Evolutionary conservation across 1,140 invertebrate genomes (phyloP), one percentile per base, ranked within the genome.

Genomic region (Aphaenogaster floridana): DNA sequence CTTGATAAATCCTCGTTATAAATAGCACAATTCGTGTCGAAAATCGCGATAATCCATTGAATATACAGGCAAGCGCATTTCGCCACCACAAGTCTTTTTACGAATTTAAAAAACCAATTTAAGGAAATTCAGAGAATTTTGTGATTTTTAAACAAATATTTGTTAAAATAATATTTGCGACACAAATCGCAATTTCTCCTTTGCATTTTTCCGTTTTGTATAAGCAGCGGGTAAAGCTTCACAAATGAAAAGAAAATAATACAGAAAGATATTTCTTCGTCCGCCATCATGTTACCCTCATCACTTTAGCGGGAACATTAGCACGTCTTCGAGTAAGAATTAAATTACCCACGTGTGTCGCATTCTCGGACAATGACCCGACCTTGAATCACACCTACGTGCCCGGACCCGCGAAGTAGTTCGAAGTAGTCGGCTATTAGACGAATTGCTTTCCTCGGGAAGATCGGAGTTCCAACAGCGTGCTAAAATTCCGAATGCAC

Each of bases 301-400:
- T 36, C 52, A 36, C 3, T 66, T 36, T 68, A 3, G 4, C 42
- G 17, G 61, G 7, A 39, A 50, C 54, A 84, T 50, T 34, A 54
- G n/a, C 54, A 63, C 7, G 54, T 63, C 17, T 61, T 74, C 34
- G 54, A 48, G 7, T 39, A 48, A 74, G 17, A 72, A 76, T 74
- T 76, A 74, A 84, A 17, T 39, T 6, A 21, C 17, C 13, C 50
- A 72, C 28, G 39, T 66, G 63, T 48, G 21, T 17, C 17, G 42
- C 21, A 52, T 61, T 57, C 42, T 48, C 11, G 69, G 15, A 21
- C 42, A 63, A 76, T 34, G 68, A 74, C 28, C 17, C 13, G 54
- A 28, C 11, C 54, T 50, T 76, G 69, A 74, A 84, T 84, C 17
- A 42, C 21, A 28, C 7, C 8, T 71, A 81, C 79, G 79, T 71